Conservation (phyloP, 2,113 vertebrate genomes). For the Rynchops niger region DNA sequence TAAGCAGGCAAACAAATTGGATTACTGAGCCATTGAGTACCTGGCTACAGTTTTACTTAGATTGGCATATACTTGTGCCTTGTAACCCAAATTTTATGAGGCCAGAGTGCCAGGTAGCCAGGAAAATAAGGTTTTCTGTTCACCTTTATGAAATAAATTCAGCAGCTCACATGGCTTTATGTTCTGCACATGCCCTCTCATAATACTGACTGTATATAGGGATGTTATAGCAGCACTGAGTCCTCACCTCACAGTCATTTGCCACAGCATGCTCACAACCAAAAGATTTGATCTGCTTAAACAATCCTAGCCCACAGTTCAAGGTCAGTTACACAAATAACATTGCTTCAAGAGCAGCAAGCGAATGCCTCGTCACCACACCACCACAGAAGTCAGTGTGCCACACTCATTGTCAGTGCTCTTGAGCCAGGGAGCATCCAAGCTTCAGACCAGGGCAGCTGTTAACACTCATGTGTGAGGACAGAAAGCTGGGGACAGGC, state of each 20-base stretch:
- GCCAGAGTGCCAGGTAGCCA: not conserved
- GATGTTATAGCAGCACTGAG: not conserved
- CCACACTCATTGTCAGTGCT: not conserved
- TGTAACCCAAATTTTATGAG: not conserved
- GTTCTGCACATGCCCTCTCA: not conserved
- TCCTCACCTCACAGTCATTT: not conserved
- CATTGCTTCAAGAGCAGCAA: not conserved
- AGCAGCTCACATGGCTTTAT: not conserved
- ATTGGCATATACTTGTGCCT: not conserved
- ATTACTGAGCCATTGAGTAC: not conserved
- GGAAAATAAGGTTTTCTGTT: not conserved
- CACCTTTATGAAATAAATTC: not conserved
- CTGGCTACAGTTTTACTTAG: not conserved
- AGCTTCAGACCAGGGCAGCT: not conserved
- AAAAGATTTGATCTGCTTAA: not conserved
- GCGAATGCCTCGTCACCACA: not conserved
- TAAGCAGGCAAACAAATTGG: not conserved
- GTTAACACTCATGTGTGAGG: not conserved
- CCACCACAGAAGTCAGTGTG: not conserved
- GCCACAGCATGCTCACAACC: not conserved
- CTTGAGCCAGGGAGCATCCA: not conserved
- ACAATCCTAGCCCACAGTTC: not conserved
- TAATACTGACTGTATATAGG: not conserved
- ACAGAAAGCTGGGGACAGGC: not conserved
- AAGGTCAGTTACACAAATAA: not conserved